phyloP scores from a whole-genome alignment of 2,888 invertebrate genomes.

The Drosophila basisetae region DNA sequence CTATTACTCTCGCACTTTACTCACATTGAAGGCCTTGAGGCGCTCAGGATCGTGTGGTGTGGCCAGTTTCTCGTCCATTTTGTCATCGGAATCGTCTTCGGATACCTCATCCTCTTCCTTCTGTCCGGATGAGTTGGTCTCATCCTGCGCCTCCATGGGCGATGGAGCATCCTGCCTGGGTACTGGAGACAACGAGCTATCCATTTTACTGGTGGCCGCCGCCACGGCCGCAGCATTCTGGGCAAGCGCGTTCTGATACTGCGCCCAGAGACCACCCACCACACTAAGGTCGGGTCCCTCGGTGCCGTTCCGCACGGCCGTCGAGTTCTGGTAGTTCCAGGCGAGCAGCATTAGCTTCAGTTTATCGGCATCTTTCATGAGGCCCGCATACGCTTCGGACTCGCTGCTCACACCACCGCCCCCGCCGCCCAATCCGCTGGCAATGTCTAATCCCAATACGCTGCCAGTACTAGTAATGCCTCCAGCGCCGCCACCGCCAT shows the following conservation, averaged over 20 bases:
- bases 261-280: slow-evolving; percentile 94
- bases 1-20: slow-evolving; percentile 79
- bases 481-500: slow-evolving; percentile 29
- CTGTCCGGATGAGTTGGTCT: slow-evolving; percentile 94
- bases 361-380: slow-evolving; percentile 93
- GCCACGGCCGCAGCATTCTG: slow-evolving; percentile 88
- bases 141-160: slow-evolving; percentile 89
- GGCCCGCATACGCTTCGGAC: slow-evolving; percentile 84
- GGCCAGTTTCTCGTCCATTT: slow-evolving; percentile 91
- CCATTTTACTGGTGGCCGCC: slow-evolving; percentile 79
- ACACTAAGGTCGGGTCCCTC: slow-evolving; percentile 85
- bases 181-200: slow-evolving; percentile 85
- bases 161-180: slow-evolving; percentile 88
- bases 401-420: slow-evolving; percentile 69
- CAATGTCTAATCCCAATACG: slow-evolving; percentile 59
- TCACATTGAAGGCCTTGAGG: slow-evolving; percentile 97
- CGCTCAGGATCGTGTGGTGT: slow-evolving; percentile 95
- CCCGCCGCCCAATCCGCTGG: slow-evolving; percentile 53
- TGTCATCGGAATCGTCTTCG: slow-evolving; percentile 96
- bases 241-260: slow-evolving; percentile 92
- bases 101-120: slow-evolving; percentile 93
- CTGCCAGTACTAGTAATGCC: slow-evolving; percentile 38
- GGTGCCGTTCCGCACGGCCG: slow-evolving; percentile 88
- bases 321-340: slow-evolving; percentile 94
- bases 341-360: slow-evolving; percentile 95